Conservation (phyloP, 37 sponge, comb jelly and placozoan genomes). For the Petrosia ficiformis region DNA sequence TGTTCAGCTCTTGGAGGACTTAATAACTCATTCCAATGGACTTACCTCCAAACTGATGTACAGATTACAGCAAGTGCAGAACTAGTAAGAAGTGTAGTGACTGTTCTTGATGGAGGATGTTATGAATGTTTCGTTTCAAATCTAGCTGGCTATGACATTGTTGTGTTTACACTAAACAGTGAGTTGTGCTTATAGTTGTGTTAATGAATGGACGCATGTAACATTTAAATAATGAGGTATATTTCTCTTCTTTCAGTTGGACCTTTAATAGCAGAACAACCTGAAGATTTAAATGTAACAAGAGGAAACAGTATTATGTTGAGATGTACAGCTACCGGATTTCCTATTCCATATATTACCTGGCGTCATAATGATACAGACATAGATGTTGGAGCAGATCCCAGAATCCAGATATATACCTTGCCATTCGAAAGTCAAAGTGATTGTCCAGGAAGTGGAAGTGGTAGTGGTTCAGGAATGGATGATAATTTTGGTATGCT, state of each 20-base stretch:
- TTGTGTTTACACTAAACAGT: no score
- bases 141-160: slow-evolving; percentile 44
- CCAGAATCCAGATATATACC: not conserved
- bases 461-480: no score
- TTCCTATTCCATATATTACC: slow-evolving; percentile 18
- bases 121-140: slow-evolving; percentile 64
- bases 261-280: slow-evolving; percentile 4
- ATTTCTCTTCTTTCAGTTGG: slow-evolving; percentile 20
- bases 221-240: no score
- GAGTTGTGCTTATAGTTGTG: no score
- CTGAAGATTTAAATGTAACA: slow-evolving; percentile 4
- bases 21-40: no score
- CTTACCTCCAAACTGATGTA: no score
- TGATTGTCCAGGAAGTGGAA: no score
- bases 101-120: slow-evolving; percentile 51
- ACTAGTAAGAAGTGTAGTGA: no score
- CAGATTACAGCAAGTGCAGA: no score
- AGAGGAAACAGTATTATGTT: not conserved
- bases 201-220: no score
- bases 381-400: not conserved
- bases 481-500: no score
- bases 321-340: slow-evolving; percentile 50
- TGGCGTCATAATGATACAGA: slow-evolving; percentile 49
- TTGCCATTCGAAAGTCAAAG: slow-evolving; percentile 1
- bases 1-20: no score